Evolutionary conservation across 2,113 vertebrate species (phyloP).

Genomic region (Corythoichthys haematopterus): DNA sequence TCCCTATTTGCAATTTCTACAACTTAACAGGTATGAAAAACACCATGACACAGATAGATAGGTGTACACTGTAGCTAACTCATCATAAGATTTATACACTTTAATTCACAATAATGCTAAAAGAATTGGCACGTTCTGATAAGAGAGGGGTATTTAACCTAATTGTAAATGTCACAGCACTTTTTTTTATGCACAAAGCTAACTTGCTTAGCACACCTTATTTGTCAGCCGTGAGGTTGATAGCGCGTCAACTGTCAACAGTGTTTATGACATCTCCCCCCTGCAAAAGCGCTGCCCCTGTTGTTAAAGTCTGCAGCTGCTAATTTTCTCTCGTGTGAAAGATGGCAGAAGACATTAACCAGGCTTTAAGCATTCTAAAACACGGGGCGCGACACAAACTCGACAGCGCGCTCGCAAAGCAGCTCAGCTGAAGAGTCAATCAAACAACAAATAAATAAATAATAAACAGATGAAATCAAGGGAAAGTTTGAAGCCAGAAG

Average conservation of each 20-base stretch:
- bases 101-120: too few species aligned
- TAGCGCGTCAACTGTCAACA: conserved; percentile 15
- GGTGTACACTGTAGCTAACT: too few species aligned
- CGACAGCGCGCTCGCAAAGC: conserved; percentile 16
- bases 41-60: too few species aligned
- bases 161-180: too few species aligned
- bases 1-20: too few species aligned
- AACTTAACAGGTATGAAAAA: too few species aligned
- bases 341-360: conserved; percentile 29
- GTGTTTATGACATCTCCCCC: conserved; percentile 17
- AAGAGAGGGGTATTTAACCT: too few species aligned
- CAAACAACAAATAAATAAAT: conserved; percentile 54
- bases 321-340: conserved; percentile 34
- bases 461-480: conserved; percentile 59
- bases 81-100: too few species aligned
- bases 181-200: too few species aligned
- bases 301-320: conserved; percentile 14
- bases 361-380: conserved; percentile 33
- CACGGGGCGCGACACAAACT: conserved; percentile 22
- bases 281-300: conserved; percentile 30
- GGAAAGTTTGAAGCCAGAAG: conserved; percentile 48
- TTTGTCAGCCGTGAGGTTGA: conserved; percentile 7
- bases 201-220: not conserved
- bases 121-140: too few species aligned
- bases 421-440: conserved; percentile 43